phyloP scores from a whole-genome alignment of 2,888 invertebrate species.

The Zhengitettix transpicula region DNA sequence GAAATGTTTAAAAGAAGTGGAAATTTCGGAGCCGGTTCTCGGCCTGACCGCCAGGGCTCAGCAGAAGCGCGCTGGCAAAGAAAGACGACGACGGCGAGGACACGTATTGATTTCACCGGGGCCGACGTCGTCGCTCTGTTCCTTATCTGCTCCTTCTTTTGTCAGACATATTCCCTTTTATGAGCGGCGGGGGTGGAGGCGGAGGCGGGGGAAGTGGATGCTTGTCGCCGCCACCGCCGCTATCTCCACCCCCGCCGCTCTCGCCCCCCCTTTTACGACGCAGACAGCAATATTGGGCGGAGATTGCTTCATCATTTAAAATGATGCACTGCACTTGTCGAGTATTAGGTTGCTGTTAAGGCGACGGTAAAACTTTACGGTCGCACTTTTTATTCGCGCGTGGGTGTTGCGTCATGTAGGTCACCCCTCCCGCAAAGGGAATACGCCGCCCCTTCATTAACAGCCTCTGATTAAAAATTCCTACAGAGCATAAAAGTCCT shows the following conservation, averaged over 20 bases:
- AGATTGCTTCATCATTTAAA: constrained; percentile 3
- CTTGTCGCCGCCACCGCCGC: background rate
- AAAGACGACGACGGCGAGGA: background rate
- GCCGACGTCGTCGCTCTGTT: background rate
- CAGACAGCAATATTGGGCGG: constrained; percentile 1
- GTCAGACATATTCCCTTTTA: background rate
- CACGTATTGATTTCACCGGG: background rate
- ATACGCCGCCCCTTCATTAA: no score
- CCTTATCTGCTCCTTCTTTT: background rate
- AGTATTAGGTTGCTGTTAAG: constrained; percentile 2
- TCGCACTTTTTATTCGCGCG: background rate
- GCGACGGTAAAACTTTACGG: constrained; percentile 2
- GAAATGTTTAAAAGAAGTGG: no score
- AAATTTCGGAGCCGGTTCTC: no score
- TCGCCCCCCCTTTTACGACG: background rate
- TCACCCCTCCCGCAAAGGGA: no score
- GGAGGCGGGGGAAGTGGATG: background rate
- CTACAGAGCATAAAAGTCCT: no score
- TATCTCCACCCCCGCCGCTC: background rate
- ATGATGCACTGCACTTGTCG: constrained; percentile 2
- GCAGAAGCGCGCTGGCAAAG: background rate
- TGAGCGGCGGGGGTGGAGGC: background rate
- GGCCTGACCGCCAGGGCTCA: no score
- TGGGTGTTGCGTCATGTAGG: background rate
- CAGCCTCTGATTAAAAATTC: no score